phyloP scores from a whole-genome alignment of 2,888 invertebrate genomes.

The Drosophila pseudotalamancana region DNA sequence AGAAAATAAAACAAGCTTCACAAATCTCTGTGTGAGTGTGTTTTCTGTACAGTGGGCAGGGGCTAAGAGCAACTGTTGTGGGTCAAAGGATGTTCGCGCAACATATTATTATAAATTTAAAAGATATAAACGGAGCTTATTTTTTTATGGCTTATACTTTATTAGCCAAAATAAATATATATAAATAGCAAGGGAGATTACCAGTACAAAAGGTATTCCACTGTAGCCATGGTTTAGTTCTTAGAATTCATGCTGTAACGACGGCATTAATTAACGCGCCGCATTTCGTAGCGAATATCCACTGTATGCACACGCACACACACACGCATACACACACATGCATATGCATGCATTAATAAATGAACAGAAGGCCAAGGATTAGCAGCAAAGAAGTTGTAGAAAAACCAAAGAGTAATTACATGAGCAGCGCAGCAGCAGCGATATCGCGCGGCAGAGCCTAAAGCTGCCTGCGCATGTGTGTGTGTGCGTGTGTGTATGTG shows the following conservation, averaged over 20 bases:
- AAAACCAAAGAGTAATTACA: conserved; percentile 16
- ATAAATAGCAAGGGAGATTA: no score
- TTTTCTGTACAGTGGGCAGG: conserved; percentile 30
- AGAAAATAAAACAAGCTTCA: conserved; percentile 9
- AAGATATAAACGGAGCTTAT: not conserved
- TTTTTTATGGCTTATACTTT: not conserved
- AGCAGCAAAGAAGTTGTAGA: conserved; percentile 8
- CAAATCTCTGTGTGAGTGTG: conserved; percentile 11
- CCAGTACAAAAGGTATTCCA: no score
- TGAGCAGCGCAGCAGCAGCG: conserved; percentile 5
- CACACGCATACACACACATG: no score
- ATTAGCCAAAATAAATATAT: not conserved
- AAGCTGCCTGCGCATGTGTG: not conserved
- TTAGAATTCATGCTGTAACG: no score
- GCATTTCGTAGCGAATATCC: not conserved
- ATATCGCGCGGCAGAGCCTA: not conserved
- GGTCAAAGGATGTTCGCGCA: conserved; percentile 13
- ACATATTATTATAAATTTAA: conserved; percentile 4
- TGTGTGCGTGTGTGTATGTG: not conserved
- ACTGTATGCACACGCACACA: conserved; percentile 35
- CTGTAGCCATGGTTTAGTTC: no score
- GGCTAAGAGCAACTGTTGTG: conserved; percentile 4
- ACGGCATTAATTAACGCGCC: not conserved
- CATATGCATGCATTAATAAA: no score
- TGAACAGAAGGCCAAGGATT: conserved; percentile 29